A percentile compares a stretch with the other conserved stretches of the same genome.
phyloP scores from a whole-genome alignment of 2,888 invertebrate species.

The Agriopis leucophaearia region DNA sequence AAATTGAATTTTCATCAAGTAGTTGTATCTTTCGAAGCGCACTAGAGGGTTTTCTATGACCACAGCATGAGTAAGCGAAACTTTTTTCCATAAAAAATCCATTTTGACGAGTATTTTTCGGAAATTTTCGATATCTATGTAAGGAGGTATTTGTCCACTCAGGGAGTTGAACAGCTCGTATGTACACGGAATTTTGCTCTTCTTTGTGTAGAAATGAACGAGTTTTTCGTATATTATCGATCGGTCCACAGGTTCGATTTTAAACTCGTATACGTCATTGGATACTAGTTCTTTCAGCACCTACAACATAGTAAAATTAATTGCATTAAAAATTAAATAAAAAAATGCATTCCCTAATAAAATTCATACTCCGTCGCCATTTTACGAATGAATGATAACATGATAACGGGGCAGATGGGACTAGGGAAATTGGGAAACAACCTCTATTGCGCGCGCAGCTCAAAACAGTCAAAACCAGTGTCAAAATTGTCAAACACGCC shows the following conservation, averaged over 20 bases:
- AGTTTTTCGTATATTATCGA: constrained; percentile 47
- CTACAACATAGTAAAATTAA: not conserved
- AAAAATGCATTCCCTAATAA: no score
- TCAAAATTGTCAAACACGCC: no score
- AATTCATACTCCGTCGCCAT: no score
- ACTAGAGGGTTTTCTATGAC: constrained; percentile 59
- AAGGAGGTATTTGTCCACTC: constrained; percentile 42
- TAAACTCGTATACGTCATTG: not conserved
- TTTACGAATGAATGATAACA: no score
- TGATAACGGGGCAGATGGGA: no score
- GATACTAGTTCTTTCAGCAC: constrained; percentile 24
- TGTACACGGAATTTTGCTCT: constrained; percentile 50
- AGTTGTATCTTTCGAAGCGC: constrained; percentile 57
- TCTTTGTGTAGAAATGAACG: constrained; percentile 44
- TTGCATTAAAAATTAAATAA: no score
- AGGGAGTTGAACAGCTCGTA: constrained; percentile 48
- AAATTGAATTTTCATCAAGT: constrained; percentile 51
- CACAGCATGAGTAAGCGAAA: constrained; percentile 36
- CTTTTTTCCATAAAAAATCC: constrained; percentile 58
- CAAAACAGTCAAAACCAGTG: no score
- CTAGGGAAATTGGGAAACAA: no score
- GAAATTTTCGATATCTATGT: constrained; percentile 56
- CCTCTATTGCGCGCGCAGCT: no score
- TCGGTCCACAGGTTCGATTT: constrained; percentile 45
- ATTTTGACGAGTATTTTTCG: constrained; percentile 54